Evolutionary conservation across 1,140 invertebrate genomes (phyloP).

Genomic region (Agrilus planipennis): DNA sequence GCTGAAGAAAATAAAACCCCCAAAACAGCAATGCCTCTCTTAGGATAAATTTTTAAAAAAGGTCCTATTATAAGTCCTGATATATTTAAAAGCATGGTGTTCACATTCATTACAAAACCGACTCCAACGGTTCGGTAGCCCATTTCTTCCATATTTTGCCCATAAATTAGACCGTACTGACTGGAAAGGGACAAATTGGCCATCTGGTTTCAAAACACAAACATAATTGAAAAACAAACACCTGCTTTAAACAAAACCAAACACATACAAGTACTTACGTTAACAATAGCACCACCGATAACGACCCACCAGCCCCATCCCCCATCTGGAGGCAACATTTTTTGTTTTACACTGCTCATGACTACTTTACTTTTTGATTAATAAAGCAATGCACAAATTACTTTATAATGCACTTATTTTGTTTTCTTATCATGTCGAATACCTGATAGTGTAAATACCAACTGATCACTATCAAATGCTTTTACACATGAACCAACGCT

Average conservation of each 20-base stretch:
- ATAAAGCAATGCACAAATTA: not conserved
- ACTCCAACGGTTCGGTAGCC: constrained; percentile 49
- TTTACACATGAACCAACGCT: too few species aligned
- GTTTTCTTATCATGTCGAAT: too few species aligned
- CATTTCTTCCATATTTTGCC: constrained; percentile 47
- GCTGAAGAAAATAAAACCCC: constrained; percentile 46
- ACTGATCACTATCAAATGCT: not conserved
- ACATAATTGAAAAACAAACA: constrained; percentile 1
- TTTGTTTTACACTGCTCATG: not conserved
- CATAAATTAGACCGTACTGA: constrained; percentile 57
- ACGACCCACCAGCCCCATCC: constrained; percentile 58
- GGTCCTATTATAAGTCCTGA: constrained; percentile 55
- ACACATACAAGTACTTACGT: constrained; percentile 21
- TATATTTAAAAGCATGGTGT: constrained; percentile 56
- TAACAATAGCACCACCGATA: constrained; percentile 45
- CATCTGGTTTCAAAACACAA: constrained; percentile 40
- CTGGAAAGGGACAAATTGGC: constrained; percentile 60
- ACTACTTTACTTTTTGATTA: not conserved
- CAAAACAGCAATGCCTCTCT: constrained; percentile 46
- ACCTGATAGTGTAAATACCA: not conserved
- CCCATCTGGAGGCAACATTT: constrained; percentile 40
- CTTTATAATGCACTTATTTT: too few species aligned
- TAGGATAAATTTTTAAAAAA: constrained; percentile 48
- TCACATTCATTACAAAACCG: constrained; percentile 53
- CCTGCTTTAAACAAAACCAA: not conserved